Evolutionary conservation across 2,888 invertebrate genomes (phyloP).

Genomic region (Oasisia sp.): DNA sequence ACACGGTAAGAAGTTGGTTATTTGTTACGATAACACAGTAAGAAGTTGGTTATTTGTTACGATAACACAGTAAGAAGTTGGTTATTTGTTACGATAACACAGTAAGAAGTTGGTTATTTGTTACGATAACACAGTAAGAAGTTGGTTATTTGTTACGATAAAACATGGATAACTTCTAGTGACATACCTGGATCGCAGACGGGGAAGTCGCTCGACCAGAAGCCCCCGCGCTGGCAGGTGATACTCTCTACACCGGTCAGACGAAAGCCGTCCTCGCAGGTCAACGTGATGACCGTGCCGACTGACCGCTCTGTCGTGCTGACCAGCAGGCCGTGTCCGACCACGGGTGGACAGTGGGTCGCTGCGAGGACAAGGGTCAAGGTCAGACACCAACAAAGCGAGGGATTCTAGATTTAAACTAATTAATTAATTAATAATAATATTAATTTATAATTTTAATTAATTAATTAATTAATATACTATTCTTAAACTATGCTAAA

Average conservation of each 20-base stretch:
- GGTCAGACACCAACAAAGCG: neutral
- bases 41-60: too few relatives aligned
- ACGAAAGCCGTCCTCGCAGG: constrained; percentile 13
- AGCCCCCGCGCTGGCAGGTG: neutral
- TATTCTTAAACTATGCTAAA: too few relatives aligned
- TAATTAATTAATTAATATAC: too few relatives aligned
- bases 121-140: too few relatives aligned
- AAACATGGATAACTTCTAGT: neutral
- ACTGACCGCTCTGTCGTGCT: neutral
- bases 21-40: neutral
- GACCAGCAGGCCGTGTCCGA: neutral
- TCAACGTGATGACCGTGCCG: neutral
- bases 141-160: neutral
- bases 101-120: too few relatives aligned
- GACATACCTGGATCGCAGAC: neutral
- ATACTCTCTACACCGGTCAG: neutral
- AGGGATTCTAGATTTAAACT: too few relatives aligned
- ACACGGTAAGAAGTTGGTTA: too few relatives aligned
- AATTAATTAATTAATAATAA: too few relatives aligned
- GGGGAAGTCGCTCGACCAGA: neutral
- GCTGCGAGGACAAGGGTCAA: neutral
- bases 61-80: too few relatives aligned
- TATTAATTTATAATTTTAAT: too few relatives aligned
- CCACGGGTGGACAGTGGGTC: neutral
- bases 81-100: neutral